Evolutionary conservation across 2,888 invertebrate genomes (phyloP), one percentile per base, ranked within the genome.

Genomic region (Oscheius sp.): DNA sequence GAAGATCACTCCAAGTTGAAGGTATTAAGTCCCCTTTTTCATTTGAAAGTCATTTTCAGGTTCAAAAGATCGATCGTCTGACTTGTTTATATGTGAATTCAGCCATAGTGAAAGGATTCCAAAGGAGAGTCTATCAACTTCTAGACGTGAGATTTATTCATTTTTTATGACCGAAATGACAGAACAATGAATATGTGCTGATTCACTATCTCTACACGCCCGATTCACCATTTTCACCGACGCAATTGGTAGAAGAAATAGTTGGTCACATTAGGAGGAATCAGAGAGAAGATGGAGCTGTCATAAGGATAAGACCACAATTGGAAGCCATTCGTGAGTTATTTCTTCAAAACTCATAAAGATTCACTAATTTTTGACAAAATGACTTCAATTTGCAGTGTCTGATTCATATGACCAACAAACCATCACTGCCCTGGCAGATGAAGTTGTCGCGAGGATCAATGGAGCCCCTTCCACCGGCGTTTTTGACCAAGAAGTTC

Each of bases 1-100:
- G 97, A 97, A 89, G 97, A 97, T 90, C 97, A 97, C 89, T 96
- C 97, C 96, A 96, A 96, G 89, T 91, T 97, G 77, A 97, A 97
- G 91, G 71, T 72, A 34, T n/a, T n/a, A 6, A 96, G 96, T 12
- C 2, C 3, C 25, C 23, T 33, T 34, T 20, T 61, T 12, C 3
- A 27, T 61, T 50, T 10, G 4, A 29, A 8, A 34, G 10, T 23
- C 3, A 1, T 29, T 64, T 46, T 45, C 45, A 73, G 73, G 69
- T 78, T 27, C 68, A 75, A 17, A 75, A 75, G 25, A 63, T 75
- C 29, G 85, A 95, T 92, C 94, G 95, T 88, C 96, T 97, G 88
- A 96, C 96, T 89, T 97, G 96, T 69, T 96, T 96, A 88, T 98
- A 98, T 90, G 96, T 96, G 76, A 97, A 97, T 90, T 97, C 97